Base-by-base conservation (phyloP, 2,888 invertebrate genomes). In the Pediacus dermestoides region DNA sequence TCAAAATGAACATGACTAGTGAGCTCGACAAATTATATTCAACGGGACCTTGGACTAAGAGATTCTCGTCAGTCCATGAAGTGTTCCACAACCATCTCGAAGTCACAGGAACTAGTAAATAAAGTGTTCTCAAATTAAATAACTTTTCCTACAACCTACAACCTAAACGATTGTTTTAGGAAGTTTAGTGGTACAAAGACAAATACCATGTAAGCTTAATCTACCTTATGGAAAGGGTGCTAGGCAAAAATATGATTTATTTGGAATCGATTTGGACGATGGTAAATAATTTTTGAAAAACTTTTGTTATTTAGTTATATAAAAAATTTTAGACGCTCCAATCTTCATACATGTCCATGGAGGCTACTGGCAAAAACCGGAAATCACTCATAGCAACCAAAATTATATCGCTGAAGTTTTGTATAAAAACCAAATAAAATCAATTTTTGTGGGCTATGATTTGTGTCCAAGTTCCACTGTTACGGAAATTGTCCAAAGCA, bases 331-430 rank as follows among this genome's bases (percentile, higher is more conserved):
- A 88, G 89, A 82, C 61, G 74, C 85, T 0, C 85, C 89, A 0
- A 80, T 91, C 44, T 76, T 91, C 34, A 78, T 89, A 1, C 90
- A 78, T 63, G 71, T 93, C 32, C 93, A 93, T 65, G 93, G 93
- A 1, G 93, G 93, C 2, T 92, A 83, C 63, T 93, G 92, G 91
- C 87, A 88, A 66, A 76, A 77, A 44, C 33, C 46, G 31, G 16
- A 14, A 8, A 32, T 61, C 7, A 47, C 45, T 4, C 51, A 53
- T 16, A 32, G 43, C 10, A 56, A 44, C 33, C 48, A 54, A 27
- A 37, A 46, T 11, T 60, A 55, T 37, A 48, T 61, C 4, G 48
- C 60, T 2, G 45, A 53, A 30, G 37, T 36, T 39, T 58, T 85
- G n/a, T 73, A 84, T 54, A 70, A 75, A 25, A 73, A 74, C 21